A percentile compares a stretch with the other conserved stretches of the same genome.
Conservation (phyloP, 2,888 invertebrate genomes). For the Calameuta idolon region DNA sequence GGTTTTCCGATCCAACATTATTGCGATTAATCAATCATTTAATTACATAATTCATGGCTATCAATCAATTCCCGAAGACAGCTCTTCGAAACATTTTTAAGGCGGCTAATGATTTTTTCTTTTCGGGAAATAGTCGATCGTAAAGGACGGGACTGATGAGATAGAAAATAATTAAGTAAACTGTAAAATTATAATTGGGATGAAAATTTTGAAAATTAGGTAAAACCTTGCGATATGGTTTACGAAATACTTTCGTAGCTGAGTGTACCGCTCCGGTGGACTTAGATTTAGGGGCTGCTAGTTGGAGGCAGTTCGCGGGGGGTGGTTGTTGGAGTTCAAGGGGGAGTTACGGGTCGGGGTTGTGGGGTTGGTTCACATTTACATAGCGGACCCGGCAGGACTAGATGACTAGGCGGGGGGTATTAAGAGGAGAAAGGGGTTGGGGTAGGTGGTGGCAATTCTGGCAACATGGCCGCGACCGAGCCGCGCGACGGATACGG, state of each 20-base stretch:
- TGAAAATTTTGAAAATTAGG: not conserved
- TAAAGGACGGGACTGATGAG: not conserved
- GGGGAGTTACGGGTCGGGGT: slow-evolving; percentile 48
- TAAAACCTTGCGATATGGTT: not conserved
- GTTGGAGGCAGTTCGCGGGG: slow-evolving; percentile 63
- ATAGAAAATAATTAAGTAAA: not conserved
- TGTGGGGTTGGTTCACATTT: slow-evolving; percentile 62
- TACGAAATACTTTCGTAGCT: slow-evolving; percentile 44
- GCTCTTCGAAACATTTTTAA: not conserved
- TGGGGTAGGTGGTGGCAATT: slow-evolving; percentile 65
- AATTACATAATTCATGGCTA: slow-evolving; percentile 3
- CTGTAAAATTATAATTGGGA: not conserved
- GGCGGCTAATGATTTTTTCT: not conserved
- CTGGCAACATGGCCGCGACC: slow-evolving; percentile 66
- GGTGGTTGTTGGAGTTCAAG: slow-evolving; percentile 50
- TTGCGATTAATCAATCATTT: slow-evolving; percentile 5
- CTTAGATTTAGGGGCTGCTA: slow-evolving; percentile 67
- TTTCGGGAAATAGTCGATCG: not conserved
- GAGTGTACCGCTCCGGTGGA: slow-evolving; percentile 63
- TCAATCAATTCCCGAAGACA: not conserved
- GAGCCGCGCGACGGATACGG: slow-evolving; percentile 52
- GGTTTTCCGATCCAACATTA: not conserved
- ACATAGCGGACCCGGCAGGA: slow-evolving; percentile 66
- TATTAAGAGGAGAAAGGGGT: slow-evolving; percentile 65
- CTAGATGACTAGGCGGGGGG: slow-evolving; percentile 65